Evolutionary conservation across 2,113 vertebrate genomes (phyloP).

Genomic region (Pseudorasbora parva): DNA sequence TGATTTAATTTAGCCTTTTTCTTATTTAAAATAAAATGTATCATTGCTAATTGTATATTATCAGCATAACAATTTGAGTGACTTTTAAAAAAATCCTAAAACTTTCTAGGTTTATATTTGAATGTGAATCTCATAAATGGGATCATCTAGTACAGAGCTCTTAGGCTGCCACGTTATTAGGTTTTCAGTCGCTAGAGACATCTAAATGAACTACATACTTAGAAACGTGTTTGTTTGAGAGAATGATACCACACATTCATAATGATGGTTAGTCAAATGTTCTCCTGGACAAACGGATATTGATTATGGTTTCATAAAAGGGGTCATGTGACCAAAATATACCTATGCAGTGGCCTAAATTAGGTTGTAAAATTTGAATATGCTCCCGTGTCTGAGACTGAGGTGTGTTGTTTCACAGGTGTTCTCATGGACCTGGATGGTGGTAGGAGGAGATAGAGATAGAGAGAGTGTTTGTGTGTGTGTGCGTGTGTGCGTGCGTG

Average conservation of each 20-base stretch:
- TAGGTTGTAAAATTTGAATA: slow-evolving; percentile 1
- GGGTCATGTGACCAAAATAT: background rate
- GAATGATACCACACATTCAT: background rate
- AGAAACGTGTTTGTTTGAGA: background rate
- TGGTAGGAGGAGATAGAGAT: slow-evolving; percentile 72
- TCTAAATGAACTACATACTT: background rate
- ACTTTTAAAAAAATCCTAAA: background rate
- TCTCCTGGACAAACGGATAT: background rate
- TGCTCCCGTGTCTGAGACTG: slow-evolving; percentile 64
- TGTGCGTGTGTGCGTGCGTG: background rate
- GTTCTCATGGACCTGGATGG: slow-evolving; percentile 75
- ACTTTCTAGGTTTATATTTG: background rate
- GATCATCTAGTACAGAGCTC: background rate
- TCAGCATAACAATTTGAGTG: background rate
- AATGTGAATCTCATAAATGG: background rate
- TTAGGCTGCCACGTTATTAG: background rate
- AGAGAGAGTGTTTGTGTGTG: background rate
- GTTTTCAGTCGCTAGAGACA: background rate
- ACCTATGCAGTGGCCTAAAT: background rate
- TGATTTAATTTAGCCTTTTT: background rate
- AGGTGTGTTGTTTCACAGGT: slow-evolving; percentile 78
- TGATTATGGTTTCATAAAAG: background rate
- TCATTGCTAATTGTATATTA: background rate
- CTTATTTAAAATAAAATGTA: background rate
- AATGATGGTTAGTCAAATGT: background rate